A percentile compares a stretch with the other conserved stretches of the same genome.
phyloP scores from a whole-genome alignment of 2,113 vertebrate species.

The Nannospalax galili region DNA sequence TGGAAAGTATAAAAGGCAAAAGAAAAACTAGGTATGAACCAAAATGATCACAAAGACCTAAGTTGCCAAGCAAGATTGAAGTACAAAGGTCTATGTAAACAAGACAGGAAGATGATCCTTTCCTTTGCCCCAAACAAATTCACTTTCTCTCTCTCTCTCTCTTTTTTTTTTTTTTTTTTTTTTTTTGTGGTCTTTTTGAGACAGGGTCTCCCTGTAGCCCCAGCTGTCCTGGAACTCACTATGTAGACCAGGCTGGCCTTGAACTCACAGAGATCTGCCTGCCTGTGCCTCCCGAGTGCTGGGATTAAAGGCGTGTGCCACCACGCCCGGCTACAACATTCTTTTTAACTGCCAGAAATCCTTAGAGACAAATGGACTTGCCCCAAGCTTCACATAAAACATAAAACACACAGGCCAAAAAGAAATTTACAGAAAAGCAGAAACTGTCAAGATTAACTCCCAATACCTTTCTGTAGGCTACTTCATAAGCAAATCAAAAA shows the following conservation, averaged over 20 bases:
- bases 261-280: no score
- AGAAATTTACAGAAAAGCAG: neutral
- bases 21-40: neutral
- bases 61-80: constrained; percentile 14
- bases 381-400: neutral
- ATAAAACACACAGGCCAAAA: neutral
- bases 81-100: neutral
- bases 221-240: no score
- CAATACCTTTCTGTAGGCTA: neutral
- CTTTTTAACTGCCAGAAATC: neutral
- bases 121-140: neutral
- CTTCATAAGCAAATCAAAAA: neutral
- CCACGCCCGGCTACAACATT: no score
- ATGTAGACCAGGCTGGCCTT: no score
- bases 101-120: constrained; percentile 41
- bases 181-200: no score
- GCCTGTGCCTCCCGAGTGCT: no score
- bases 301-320: no score
- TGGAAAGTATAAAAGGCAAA: constrained; percentile 25
- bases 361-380: neutral
- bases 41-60: constrained; percentile 43
- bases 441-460: neutral
- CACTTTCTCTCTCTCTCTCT: neutral
- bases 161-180: no score
- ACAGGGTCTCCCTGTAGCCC: no score